phyloP scores from a whole-genome alignment of 2,888 invertebrate genomes.

The Drosophila mettleri region DNA sequence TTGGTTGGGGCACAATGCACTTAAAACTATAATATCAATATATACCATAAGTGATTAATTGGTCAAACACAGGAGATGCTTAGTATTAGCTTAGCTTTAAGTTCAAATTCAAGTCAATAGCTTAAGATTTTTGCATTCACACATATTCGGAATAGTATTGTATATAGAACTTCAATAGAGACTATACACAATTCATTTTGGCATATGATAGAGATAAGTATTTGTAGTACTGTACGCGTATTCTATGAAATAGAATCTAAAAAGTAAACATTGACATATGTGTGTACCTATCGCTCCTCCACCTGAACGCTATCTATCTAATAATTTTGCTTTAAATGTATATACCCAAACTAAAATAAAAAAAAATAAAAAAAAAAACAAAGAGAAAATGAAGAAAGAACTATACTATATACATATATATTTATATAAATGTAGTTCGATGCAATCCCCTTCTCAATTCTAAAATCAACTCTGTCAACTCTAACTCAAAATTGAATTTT shows the following conservation, averaged over 20 bases:
- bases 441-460: conserved; percentile 31
- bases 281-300: conserved; percentile 78
- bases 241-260: conserved; percentile 70
- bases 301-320: conserved; percentile 71
- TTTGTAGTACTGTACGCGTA: conserved; percentile 47
- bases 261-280: conserved; percentile 66
- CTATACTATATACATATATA: conserved; percentile 25
- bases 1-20: conserved; percentile 37
- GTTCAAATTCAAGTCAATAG: conserved; percentile 57
- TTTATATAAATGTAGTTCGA: conserved; percentile 45
- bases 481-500: conserved; percentile 69
- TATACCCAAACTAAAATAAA: conserved; percentile 34
- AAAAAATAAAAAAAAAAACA: neutral
- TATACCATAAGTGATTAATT: conserved; percentile 25
- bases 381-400: neutral
- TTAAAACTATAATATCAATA: conserved; percentile 19
- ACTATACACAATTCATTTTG: conserved; percentile 33
- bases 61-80: conserved; percentile 63
- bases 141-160: conserved; percentile 23
- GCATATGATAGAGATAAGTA: conserved; percentile 46
- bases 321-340: conserved; percentile 68
- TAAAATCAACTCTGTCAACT: conserved; percentile 36
- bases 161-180: conserved; percentile 37
- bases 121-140: conserved; percentile 43
- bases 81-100: conserved; percentile 50